Evolutionary conservation across 2,888 invertebrate genomes (phyloP).

Genomic region (Leucozona laternaria): DNA sequence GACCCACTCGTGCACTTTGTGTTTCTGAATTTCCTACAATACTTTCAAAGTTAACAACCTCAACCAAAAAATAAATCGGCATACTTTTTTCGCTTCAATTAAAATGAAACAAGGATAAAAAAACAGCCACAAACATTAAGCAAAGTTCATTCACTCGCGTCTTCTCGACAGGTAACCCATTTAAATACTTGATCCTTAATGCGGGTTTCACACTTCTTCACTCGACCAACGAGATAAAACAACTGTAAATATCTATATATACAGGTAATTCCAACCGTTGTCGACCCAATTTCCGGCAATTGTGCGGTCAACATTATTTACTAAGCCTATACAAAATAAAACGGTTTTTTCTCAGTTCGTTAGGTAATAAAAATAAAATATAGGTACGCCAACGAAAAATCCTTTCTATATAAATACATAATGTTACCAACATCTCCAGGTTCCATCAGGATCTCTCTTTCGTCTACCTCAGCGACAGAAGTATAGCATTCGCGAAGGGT

Average conservation of each 20-base stretch:
- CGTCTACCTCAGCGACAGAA: background rate
- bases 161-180: conserved; percentile 51
- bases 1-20: background rate
- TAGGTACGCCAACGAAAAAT: conserved; percentile 66
- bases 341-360: conserved; percentile 35
- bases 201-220: conserved; percentile 15
- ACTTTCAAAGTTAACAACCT: conserved; percentile 16
- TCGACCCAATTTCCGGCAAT: conserved; percentile 71
- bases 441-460: conserved; percentile 13
- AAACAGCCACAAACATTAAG: conserved; percentile 4
- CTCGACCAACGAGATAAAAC: conserved; percentile 21
- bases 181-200: conserved; percentile 48
- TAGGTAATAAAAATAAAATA: conserved; percentile 43
- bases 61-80: conserved; percentile 55
- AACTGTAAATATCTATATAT: conserved; percentile 24
- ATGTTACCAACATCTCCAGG: background rate
- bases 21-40: background rate
- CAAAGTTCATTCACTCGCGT: conserved; percentile 69
- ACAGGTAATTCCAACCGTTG: conserved; percentile 23
- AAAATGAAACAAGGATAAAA: background rate
- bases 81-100: conserved; percentile 24
- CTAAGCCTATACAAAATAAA: conserved; percentile 48
- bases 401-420: conserved; percentile 20
- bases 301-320: conserved; percentile 70
- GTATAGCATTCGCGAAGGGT: conserved; percentile 52